These are phyloP conservation scores for Sericinus montela DNA, from an alignment of 2,888 invertebrate species.

Conservation along the genomic window DNA sequence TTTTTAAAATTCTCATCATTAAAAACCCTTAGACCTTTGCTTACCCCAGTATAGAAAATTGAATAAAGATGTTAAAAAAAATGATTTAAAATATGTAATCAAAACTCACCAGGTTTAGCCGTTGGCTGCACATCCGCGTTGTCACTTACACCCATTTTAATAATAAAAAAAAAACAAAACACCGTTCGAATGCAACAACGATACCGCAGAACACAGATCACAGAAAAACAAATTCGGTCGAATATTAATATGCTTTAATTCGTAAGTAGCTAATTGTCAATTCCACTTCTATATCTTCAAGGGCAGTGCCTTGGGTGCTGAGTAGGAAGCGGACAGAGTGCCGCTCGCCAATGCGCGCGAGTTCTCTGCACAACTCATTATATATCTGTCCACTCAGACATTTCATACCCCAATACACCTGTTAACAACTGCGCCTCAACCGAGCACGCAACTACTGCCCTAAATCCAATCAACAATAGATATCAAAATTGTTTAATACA, in stretches of 20 bases:
- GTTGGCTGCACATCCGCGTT: slow-evolving; percentile 1
- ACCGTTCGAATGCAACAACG: background rate
- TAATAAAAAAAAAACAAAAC: background rate
- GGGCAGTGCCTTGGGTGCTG: slow-evolving; percentile 26
- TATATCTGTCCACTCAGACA: slow-evolving; percentile 22
- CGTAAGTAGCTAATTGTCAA: background rate
- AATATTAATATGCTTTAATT: slow-evolving; percentile 1
- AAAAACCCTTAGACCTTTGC: too few species aligned
- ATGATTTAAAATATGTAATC: background rate
- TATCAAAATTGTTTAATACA: background rate
- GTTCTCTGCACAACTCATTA: slow-evolving; percentile 22
- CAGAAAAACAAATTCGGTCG: slow-evolving; percentile 8
- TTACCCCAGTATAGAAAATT: too few species aligned
- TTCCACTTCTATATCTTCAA: slow-evolving; percentile 17
- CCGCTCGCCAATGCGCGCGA: slow-evolving; percentile 21
- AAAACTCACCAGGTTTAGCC: slow-evolving; percentile 4
- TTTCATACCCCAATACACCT: slow-evolving; percentile 10
- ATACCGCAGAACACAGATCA: slow-evolving; percentile 1
- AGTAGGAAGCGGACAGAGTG: slow-evolving; percentile 22
- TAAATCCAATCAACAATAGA: slow-evolving; percentile 9
- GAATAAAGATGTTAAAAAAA: too few species aligned
- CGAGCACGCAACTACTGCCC: slow-evolving; percentile 1
- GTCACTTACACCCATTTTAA: slow-evolving; percentile 12
- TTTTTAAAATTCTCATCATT: too few species aligned
- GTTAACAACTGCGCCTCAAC: background rate